A percentile compares a stretch with the other conserved stretches of the same genome.
Conservation (phyloP, 2,888 invertebrate genomes). For the Drosophila longiperda region DNA sequence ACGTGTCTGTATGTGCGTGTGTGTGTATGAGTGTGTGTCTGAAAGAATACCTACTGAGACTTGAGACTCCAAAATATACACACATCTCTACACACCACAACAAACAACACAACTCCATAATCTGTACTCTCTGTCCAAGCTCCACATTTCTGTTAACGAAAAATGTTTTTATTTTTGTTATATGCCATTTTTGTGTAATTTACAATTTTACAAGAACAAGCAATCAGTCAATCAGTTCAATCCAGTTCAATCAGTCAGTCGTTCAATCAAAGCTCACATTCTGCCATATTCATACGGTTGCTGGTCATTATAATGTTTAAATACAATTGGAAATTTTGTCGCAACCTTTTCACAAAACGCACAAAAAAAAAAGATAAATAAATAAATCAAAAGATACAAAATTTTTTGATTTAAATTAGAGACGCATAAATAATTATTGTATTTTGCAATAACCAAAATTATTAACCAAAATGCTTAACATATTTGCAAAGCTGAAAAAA, state of each 20-base stretch:
- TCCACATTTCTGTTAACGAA: conserved; percentile 83
- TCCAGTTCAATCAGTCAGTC: conserved; percentile 55
- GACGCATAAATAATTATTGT: conserved; percentile 70
- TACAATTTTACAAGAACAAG: conserved; percentile 45
- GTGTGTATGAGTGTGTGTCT: conserved; percentile 11
- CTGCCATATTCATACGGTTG: conserved; percentile 73
- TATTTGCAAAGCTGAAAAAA: conserved; percentile 21
- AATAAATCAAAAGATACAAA: conserved; percentile 16
- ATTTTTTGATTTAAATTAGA: conserved; percentile 26
- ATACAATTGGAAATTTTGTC: conserved; percentile 48
- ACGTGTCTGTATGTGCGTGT: conserved; percentile 9
- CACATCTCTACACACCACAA: conserved; percentile 3
- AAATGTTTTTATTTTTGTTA: conserved; percentile 84
- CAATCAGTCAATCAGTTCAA: conserved; percentile 46
- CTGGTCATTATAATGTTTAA: conserved; percentile 68
- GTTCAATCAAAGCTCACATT: conserved; percentile 54
- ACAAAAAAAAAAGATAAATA: conserved; percentile 44
- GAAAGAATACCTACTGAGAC: conserved; percentile 3
- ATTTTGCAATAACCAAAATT: conserved; percentile 84
- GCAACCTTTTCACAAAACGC: conserved; percentile 66
- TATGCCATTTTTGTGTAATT: conserved; percentile 64
- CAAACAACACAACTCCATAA: conserved; percentile 29
- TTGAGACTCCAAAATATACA: not conserved
- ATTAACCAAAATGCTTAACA: conserved; percentile 74
- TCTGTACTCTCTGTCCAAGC: conserved; percentile 35